Evolutionary conservation across 1,140 invertebrate species (phyloP), one percentile per base, ranked within the genome.

Genomic region (Macrosteles quadrilineatus): DNA sequence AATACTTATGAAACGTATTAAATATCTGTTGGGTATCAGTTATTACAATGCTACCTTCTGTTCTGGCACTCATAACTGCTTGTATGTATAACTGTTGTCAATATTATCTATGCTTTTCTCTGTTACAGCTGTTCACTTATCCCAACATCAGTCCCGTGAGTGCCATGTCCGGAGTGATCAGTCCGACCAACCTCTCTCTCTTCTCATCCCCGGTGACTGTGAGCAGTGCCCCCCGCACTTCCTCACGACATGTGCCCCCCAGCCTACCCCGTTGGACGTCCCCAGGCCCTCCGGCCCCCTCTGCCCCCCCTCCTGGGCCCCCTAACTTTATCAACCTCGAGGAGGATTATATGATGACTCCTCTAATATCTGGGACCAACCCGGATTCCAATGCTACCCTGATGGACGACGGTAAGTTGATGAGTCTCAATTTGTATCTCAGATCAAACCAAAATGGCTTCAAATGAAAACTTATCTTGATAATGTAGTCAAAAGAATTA

Each of bases 341-440:
- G 77, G 95, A 97, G 77, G 95, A 98, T 81, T 97, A 97, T 81
- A 93, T 96, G 87, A 89, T 91, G 83, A 88, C 91, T 50, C 89
- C 92, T 76, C 85, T 93, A 74, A 83, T 87, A 69, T 81, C 88
- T 74, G 80, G 75, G 14, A 68, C 71, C 62, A 74, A 73, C 50
- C 69, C 74, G 68, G 74, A 75, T 65, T 74, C 75, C 25, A 73
- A 63, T 53, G 66, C 71, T 36, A 65, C 73, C 29, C 71, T 77
- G 3, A 77, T 77, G 36, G 77, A 77, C 71, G 77, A 77, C 69
- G 77, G 75, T 76, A 72, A 62, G 67, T 19, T 64, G 21, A 47
- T 59, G 36, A 14, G 14, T 25, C 17, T 25, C n/a, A n/a, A n/a
- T n/a, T n/a, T n/a, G n/a, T n/a, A 43, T 43, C n/a, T n/a, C n/a